Evolutionary conservation across 2,113 vertebrate genomes (phyloP), one percentile per base, ranked within the genome.

Genomic region (Turnix velox): DNA sequence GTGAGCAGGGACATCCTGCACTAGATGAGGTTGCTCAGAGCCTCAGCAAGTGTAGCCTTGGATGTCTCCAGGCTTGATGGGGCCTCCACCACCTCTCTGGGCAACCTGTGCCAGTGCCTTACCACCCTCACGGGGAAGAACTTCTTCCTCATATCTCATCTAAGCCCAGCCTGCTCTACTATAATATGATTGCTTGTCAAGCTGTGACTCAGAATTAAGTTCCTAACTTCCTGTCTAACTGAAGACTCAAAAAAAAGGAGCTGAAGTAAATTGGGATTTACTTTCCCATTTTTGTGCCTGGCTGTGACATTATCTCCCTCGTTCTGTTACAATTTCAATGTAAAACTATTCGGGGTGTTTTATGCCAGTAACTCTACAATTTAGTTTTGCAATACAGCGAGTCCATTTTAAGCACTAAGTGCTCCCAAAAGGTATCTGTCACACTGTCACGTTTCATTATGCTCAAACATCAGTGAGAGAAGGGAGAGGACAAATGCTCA

Each of bases 361-460:
- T 82, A 84, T 55, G 71, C 55, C 40, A 40, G 46, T 66, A 92
- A 90, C 84, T 81, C 72, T 27, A 31, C 84, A 79, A 76, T 87
- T 91, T 87, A 78, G 49, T 39, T 42, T 30, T 73, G 48, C 45
- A 84, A 84, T 86, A 66, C 31, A 63, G 49, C 55, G 49, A 87
- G 87, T 85, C 92, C 80, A 75, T 91, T 96, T 92, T 39, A 61
- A 78, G 72, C 4, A 2, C 27, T 90, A 88, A 95, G 86, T 71
- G 74, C 48, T 95, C 90, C 93, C 93, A 83, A 91, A 95, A 92
- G 92, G 40, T 88, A n/a, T 83, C 58, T 91, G 75, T 91, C 94
- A 75, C 54, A 74, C 62, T 80, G 81, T 35, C 62, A 80, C 3
- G 2, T 80, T 91, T 91, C 85, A 92, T 87, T 92, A 65, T 45